Conservation (phyloP, 2,797 vertebrate genomes). For the Scarus forsteni region DNA sequence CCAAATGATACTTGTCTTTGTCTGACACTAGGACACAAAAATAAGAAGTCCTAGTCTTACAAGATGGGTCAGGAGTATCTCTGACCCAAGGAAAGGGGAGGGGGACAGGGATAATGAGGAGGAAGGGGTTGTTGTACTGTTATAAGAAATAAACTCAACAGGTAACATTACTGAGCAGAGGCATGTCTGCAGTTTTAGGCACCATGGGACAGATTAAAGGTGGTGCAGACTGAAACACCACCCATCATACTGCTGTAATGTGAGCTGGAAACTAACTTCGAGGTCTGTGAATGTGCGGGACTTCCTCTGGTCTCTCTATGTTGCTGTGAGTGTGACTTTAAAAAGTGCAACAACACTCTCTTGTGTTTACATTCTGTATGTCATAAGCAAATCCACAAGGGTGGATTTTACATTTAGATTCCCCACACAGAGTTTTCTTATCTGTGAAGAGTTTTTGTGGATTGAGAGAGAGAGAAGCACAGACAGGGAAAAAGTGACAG, state of each 20-base stretch:
- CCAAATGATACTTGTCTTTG: no score
- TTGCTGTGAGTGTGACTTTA: slow-evolving; percentile 42
- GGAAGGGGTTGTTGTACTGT: slow-evolving; percentile 8
- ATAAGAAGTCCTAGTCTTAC: no score
- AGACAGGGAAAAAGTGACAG: background rate
- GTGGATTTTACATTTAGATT: slow-evolving; percentile 53
- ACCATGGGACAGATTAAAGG: slow-evolving; percentile 63
- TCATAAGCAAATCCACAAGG: slow-evolving; percentile 44
- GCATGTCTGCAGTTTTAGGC: slow-evolving; percentile 59
- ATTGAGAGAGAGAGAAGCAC: background rate
- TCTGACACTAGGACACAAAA: no score
- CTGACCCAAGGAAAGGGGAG: slow-evolving; percentile 33
- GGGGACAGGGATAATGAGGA: slow-evolving; percentile 2
- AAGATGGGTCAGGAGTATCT: slow-evolving; percentile 53
- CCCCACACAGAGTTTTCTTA: slow-evolving; percentile 67
- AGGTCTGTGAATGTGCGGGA: background rate
- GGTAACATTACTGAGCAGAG: slow-evolving; percentile 55
- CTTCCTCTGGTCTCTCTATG: slow-evolving; percentile 9
- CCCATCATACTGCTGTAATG: slow-evolving; percentile 6
- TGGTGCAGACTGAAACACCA: slow-evolving; percentile 26
- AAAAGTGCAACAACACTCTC: slow-evolving; percentile 68
- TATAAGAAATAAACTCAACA: slow-evolving; percentile 43
- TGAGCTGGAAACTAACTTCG: background rate
- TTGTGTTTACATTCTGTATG: slow-evolving; percentile 46
- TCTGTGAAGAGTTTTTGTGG: slow-evolving; percentile 43